Percentiles rank a stretch among this genome's conserved stretches.
These are phyloP conservation scores for Yponomeuta evonymella DNA, from an alignment of 2,888 invertebrate genomes.

Conservation along the genomic window DNA sequence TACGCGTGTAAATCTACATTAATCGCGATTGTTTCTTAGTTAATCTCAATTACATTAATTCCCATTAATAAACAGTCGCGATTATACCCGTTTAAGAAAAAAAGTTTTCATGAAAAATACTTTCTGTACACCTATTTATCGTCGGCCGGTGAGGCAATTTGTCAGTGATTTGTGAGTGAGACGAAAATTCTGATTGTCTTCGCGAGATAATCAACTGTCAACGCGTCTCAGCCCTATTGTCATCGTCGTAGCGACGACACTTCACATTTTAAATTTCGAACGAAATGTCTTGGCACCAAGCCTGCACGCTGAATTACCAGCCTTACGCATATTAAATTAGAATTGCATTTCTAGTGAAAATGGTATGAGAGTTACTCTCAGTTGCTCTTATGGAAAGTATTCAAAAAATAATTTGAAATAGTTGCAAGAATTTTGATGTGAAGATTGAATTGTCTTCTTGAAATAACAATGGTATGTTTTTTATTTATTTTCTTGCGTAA, in stretches of 20 bases:
- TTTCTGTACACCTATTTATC: no score
- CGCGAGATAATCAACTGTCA: slow-evolving; percentile 59
- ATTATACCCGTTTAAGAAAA: no score
- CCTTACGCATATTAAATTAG: slow-evolving; percentile 26
- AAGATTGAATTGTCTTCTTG: slow-evolving; percentile 59
- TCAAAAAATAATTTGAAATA: slow-evolving; percentile 50
- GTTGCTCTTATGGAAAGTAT: slow-evolving; percentile 33
- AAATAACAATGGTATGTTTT: slow-evolving; percentile 46
- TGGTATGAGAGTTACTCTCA: slow-evolving; percentile 35
- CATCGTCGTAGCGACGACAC: slow-evolving; percentile 44
- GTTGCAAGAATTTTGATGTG: slow-evolving; percentile 42
- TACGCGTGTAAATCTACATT: no score
- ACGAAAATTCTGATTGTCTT: slow-evolving; percentile 50
- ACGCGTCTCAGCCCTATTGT: slow-evolving; percentile 55
- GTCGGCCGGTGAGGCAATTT: slow-evolving; percentile 41
- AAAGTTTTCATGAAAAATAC: no score
- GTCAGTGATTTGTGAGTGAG: slow-evolving; percentile 50
- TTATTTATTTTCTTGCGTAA: background rate
- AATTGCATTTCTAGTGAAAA: slow-evolving; percentile 21
- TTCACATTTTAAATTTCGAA: slow-evolving; percentile 28
- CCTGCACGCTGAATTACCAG: slow-evolving; percentile 25
- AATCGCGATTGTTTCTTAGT: no score
- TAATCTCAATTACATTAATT: no score
- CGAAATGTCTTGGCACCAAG: slow-evolving; percentile 25
- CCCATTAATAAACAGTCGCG: no score